These are phyloP conservation scores for Hyalella azteca DNA, from an alignment of 2,888 invertebrate species.

Conservation along the genomic window DNA sequence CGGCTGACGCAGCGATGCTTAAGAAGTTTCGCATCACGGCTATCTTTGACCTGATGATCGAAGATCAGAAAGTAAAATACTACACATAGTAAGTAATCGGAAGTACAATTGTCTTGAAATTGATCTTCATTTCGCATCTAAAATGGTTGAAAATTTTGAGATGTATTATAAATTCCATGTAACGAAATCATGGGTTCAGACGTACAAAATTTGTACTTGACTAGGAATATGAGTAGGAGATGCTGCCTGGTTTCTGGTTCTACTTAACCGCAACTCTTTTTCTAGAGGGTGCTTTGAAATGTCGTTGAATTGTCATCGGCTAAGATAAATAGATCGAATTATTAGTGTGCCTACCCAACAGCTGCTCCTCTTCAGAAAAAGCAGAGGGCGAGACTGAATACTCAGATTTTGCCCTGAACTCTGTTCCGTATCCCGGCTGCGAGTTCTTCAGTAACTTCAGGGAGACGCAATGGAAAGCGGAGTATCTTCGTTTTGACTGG, in stretches of 20 bases:
- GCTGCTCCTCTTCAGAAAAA: conserved; percentile 82
- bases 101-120: too few relatives aligned
- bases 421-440: conserved; percentile 82
- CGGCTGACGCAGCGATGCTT: conserved; percentile 72
- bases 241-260: too few relatives aligned
- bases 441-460: conserved; percentile 80
- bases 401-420: conserved; percentile 73
- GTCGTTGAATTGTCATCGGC: too few relatives aligned
- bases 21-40: conserved; percentile 74
- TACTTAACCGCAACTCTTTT: too few relatives aligned
- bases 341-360: conserved; percentile 61
- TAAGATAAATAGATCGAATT: too few relatives aligned
- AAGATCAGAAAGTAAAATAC: conserved; percentile 82
- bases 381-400: conserved; percentile 80
- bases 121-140: too few relatives aligned
- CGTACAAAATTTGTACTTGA: too few relatives aligned
- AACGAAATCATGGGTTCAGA: too few relatives aligned
- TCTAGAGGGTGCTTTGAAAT: too few relatives aligned
- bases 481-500: conserved; percentile 76
- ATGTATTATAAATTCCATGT: too few relatives aligned
- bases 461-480: conserved; percentile 73
- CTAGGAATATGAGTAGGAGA: too few relatives aligned
- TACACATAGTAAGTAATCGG: conserved; percentile 75
- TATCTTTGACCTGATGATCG: conserved; percentile 83
- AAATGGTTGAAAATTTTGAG: too few relatives aligned